Evolutionary conservation across 2,888 invertebrate species (phyloP), one percentile per base, ranked within the genome.

Genomic region (Lasioglossum leucozonium): DNA sequence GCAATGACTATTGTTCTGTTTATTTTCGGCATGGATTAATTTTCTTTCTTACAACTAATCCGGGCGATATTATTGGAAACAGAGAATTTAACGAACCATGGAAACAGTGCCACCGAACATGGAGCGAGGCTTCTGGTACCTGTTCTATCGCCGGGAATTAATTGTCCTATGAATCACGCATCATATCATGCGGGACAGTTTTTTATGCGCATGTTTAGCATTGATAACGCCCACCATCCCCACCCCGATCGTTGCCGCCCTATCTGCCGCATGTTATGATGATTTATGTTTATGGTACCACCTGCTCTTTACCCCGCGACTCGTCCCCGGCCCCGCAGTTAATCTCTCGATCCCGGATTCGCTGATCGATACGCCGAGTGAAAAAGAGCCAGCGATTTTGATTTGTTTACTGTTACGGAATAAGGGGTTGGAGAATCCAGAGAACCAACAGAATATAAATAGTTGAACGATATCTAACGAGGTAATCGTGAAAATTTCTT

Each of bases 81-180:
- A 10, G 44, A 37, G 62, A 51, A 58, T 55, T 65, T 78, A 85
- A 80, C 80, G 82, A 89, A 77, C n/a, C 78, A 69, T 40, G 58
- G 80, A 77, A 79, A 76, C 34, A 58, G 2, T 22, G 75, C 51
- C 42, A 37, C 26, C 16, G n/a, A 71, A 62, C 16, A 72, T 44
- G 44, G 62, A 76, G 76, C 47, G 51, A 47, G 58, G 40, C 30
- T 62, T 51, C 69, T 73, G 72, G 62, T 22, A 30, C 67, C 71
- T 51, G 76, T 37, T 62, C 86, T 84, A 89, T 90, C 89, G 84
- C 75, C 72, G 78, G 84, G 88, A 93, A 94, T 94, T 93, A 94
- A 94, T 94, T 93, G 93, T 92, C 92, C 93, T 91, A 94, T 94
- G 93, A 94, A 94, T 94, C 94, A 94, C 90, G 91, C 89, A 91